Percentiles rank a stretch among this genome's conserved stretches.
These are phyloP conservation scores for Heliconius eleuchia DNA, from an alignment of 1,140 invertebrate genomes.

Conservation along the genomic window DNA sequence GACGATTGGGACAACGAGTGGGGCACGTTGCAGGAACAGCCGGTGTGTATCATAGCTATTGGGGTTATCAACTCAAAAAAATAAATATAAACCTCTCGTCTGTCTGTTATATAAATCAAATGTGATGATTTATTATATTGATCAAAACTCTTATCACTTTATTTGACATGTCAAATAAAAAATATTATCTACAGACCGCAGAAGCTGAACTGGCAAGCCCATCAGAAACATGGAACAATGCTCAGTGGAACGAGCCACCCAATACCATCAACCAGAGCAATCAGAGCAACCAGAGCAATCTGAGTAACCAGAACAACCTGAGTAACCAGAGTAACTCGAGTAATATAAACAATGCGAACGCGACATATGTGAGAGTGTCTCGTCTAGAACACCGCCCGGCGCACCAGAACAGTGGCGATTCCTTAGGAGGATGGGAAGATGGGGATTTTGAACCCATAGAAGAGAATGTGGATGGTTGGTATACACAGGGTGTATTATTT, in stretches of 20 bases:
- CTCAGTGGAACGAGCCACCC: conserved; percentile 75
- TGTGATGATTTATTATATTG: no score
- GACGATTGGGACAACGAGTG: conserved; percentile 90
- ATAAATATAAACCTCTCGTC: no score
- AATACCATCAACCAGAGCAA: background rate
- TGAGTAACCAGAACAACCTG: background rate
- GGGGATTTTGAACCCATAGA: conserved; percentile 90
- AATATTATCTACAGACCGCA: conserved; percentile 57
- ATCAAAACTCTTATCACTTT: no score
- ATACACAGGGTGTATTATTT: background rate
- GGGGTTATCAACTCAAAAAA: no score
- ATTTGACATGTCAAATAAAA: no score
- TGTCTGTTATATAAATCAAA: no score
- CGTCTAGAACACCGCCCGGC: conserved; percentile 63
- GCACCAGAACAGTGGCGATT: conserved; percentile 82
- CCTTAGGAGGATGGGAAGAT: conserved; percentile 87
- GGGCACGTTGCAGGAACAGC: conserved; percentile 92
- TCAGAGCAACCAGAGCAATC: background rate
- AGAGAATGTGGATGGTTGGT: conserved; percentile 78
- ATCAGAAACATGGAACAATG: conserved; percentile 81
- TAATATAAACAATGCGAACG: conserved; percentile 71
- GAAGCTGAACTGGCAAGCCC: conserved; percentile 79
- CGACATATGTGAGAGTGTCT: conserved; percentile 59
- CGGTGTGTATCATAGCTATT: conserved; percentile 75
- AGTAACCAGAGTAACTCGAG: background rate